Conservation (phyloP, 2,113 vertebrate genomes). For the chimpanzee (Pan troglodytes) region NHGRI_mPanTro3-v2.1_pri NC_072401.2:142671001-142671500, state of each 20-base stretch:
- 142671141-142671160: neutral
- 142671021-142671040: neutral
- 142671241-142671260: neutral
- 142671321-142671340: neutral
- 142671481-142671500: conserved; percentile 2
- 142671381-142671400: neutral
- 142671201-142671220: neutral
- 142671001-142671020: neutral
- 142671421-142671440: conserved; percentile 28
- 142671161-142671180: neutral
- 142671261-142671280: neutral
- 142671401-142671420: neutral
- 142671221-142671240: neutral
- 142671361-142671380: neutral
- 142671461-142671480: neutral
- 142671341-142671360: neutral
- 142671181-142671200: neutral
- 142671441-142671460: conserved; percentile 13
- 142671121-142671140: conserved; percentile 51
- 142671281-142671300: neutral
- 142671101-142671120: conserved; percentile 57
- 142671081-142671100: conserved; percentile 53
- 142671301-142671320: neutral
- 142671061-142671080: conserved; percentile 64
- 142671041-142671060: conserved; percentile 34